Percentiles rank a stretch among this genome's conserved stretches.
Evolutionary conservation across 2,888 invertebrate genomes (phyloP).

Genomic region (Drosophila siamana): DNA sequence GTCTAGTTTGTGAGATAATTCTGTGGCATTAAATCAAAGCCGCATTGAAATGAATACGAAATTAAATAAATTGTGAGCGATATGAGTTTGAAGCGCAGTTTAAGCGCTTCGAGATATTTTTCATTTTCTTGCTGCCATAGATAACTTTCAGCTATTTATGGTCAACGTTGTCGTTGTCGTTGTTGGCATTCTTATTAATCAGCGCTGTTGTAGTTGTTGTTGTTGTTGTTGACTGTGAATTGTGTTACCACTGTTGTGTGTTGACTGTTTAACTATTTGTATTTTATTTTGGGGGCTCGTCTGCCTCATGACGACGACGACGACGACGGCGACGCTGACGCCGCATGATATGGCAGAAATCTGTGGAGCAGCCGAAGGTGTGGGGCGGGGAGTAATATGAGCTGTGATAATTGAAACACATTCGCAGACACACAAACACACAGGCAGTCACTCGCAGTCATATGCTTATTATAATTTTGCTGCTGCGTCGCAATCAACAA

Average conservation of each 20-base stretch:
- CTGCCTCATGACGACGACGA: too few relatives aligned
- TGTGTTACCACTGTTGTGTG: constrained; percentile 28
- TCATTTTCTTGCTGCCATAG: constrained; percentile 14
- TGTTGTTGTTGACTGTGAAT: constrained; percentile 43
- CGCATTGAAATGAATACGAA: neutral
- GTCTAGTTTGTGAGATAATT: neutral
- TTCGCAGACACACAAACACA: neutral
- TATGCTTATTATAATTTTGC: constrained; percentile 19
- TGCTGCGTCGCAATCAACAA: constrained; percentile 24
- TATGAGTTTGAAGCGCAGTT: neutral
- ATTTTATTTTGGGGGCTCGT: constrained; percentile 53
- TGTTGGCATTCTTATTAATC: constrained; percentile 22
- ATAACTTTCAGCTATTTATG: constrained; percentile 3
- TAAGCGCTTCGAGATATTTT: neutral
- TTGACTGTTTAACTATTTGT: constrained; percentile 27
- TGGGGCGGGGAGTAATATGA: constrained; percentile 12
- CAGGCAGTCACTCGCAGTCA: neutral
- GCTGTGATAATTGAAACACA: constrained; percentile 48
- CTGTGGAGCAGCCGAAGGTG: neutral
- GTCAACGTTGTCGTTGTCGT: neutral
- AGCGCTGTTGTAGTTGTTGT: constrained; percentile 10
- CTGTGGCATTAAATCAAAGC: neutral
- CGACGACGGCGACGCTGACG: constrained; percentile 28
- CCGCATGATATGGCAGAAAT: constrained; percentile 34
- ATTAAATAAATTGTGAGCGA: neutral